Conservation (phyloP, 2,113 vertebrate species). For the Tragelaphus imberbis region DNA sequence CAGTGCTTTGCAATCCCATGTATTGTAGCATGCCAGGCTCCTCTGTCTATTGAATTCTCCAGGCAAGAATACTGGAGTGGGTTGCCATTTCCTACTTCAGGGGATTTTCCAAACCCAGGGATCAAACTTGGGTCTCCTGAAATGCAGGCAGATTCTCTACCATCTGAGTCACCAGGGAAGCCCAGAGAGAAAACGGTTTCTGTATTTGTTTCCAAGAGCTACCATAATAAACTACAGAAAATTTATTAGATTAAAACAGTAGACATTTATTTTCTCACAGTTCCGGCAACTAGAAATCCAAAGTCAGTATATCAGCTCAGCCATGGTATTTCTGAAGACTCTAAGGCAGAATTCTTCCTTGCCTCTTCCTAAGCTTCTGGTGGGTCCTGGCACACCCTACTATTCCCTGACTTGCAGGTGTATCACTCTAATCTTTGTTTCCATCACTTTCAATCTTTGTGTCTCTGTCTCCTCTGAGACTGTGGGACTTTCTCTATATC, state of each 20-base stretch:
- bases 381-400: fast-evolving
- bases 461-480: not conserved
- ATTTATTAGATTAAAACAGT: not conserved
- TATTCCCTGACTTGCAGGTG: not conserved
- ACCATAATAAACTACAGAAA: not conserved
- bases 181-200: not conserved
- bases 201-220: not conserved
- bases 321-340: not conserved
- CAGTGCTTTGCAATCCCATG: not conserved
- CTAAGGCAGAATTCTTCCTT: not conserved
- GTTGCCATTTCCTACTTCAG: not conserved
- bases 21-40: not conserved
- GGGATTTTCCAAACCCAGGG: not conserved
- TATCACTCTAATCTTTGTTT: too few species aligned
- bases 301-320: not conserved
- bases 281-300: not conserved
- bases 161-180: not conserved
- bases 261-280: not conserved
- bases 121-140: not conserved
- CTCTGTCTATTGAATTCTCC: not conserved
- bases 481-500: not conserved
- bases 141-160: not conserved
- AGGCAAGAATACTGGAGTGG: not conserved
- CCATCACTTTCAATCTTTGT: not conserved
- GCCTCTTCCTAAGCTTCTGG: not conserved